Percentiles rank a stretch among this genome's conserved stretches.
Conservation (phyloP, 2,888 invertebrate species). For the Macrosiphum euphorbiae region DNA sequence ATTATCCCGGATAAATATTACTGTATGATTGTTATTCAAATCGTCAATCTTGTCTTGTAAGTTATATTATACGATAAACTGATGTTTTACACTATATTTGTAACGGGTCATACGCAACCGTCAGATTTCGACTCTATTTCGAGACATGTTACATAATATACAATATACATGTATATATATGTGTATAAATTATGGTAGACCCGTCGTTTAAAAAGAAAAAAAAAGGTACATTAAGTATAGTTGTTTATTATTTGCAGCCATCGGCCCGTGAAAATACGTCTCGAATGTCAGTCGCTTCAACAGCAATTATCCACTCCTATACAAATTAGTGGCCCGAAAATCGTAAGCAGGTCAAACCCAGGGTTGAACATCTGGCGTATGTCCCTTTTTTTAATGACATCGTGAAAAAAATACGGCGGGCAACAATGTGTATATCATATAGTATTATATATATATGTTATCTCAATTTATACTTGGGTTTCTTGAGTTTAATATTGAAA, state of each 20-base stretch:
- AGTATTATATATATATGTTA: background rate
- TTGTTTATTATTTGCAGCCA: constrained; percentile 64
- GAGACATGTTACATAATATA: background rate
- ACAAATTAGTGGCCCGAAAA: constrained; percentile 32
- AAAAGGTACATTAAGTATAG: constrained; percentile 42
- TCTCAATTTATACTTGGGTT: background rate
- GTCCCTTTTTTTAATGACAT: constrained; percentile 42
- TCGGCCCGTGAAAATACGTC: constrained; percentile 61
- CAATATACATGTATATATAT: background rate
- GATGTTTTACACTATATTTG: background rate
- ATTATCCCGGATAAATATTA: background rate
- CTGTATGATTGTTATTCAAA: background rate
- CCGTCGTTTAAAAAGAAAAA: constrained; percentile 17
- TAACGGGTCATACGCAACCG: background rate
- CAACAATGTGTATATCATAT: background rate
- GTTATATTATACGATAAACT: background rate
- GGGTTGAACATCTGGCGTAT: constrained; percentile 54
- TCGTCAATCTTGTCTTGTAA: background rate
- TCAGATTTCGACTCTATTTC: constrained; percentile 19
- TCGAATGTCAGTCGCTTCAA: constrained; percentile 50
- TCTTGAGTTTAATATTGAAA: constrained; percentile 33
- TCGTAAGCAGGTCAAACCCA: constrained; percentile 49
- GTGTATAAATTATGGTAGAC: background rate
- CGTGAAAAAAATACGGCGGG: background rate
- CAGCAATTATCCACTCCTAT: constrained; percentile 53